A percentile compares a stretch with the other conserved stretches of the same genome.
phyloP scores from a whole-genome alignment of 2,113 vertebrate species.

The Melanerpes formicivorus region DNA sequence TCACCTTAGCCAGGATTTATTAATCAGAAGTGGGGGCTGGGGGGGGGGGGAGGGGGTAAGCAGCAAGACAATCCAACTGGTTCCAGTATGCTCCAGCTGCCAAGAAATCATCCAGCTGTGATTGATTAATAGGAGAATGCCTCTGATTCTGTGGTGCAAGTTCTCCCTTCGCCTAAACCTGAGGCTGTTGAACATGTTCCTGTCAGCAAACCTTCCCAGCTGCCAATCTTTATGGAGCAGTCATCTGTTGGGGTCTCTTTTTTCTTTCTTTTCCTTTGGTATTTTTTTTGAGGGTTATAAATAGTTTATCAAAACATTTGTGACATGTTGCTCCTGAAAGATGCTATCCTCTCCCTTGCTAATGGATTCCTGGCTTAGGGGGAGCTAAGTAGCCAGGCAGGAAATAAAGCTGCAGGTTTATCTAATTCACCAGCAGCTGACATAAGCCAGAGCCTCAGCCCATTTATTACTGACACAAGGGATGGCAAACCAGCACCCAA shows the following conservation, averaged over 20 bases:
- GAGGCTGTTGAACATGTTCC: constrained; percentile 66
- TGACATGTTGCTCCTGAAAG: constrained; percentile 70
- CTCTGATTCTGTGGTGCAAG: constrained; percentile 39
- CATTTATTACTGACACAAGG: neutral
- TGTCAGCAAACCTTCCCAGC: constrained; percentile 71
- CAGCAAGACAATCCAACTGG: constrained; percentile 36
- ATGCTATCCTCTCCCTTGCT: constrained; percentile 68
- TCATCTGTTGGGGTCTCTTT: constrained; percentile 56
- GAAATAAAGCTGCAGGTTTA: constrained; percentile 69
- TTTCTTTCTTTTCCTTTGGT: too few species aligned
- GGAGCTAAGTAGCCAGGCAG: constrained; percentile 60
- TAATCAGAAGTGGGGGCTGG: neutral
- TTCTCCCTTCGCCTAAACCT: neutral
- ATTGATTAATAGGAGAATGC: constrained; percentile 68
- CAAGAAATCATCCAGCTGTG: constrained; percentile 63
- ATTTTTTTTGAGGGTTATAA: constrained; percentile 70
- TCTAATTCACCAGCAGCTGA: constrained; percentile 55
- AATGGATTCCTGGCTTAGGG: constrained; percentile 68
- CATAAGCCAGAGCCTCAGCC: neutral
- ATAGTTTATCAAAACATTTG: constrained; percentile 81
- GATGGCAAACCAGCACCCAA: constrained; percentile 56
- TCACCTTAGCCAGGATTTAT: constrained; percentile 1
- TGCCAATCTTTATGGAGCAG: constrained; percentile 71
- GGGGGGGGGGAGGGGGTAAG: too few species aligned
- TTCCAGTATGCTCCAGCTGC: constrained; percentile 44